Percentiles rank a stretch among this genome's conserved stretches.
Evolutionary conservation across 2,797 vertebrate genomes (phyloP).

Genomic region (Telmatherina bonti): DNA sequence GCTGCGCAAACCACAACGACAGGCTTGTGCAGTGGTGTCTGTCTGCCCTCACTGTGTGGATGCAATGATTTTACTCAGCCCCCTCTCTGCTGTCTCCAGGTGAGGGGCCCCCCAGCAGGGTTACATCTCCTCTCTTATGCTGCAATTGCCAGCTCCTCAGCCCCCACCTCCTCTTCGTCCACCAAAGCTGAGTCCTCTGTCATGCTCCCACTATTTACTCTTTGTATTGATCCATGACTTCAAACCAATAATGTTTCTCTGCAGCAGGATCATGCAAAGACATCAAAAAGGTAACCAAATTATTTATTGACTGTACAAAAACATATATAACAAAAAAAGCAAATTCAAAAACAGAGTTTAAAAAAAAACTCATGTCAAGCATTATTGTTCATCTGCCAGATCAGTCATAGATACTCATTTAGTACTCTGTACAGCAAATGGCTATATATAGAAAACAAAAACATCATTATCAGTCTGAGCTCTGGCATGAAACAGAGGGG

Average conservation of each 20-base stretch:
- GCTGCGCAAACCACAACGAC: constrained; percentile 53
- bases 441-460: constrained; percentile 83
- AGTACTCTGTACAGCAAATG: constrained; percentile 62
- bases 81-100: constrained; percentile 68
- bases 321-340: constrained; percentile 17
- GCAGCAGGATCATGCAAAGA: constrained; percentile 55
- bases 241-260: constrained; percentile 55
- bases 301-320: constrained; percentile 30
- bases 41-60: constrained; percentile 32
- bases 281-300: constrained; percentile 22
- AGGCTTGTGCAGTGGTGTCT: constrained; percentile 45
- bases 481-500: constrained; percentile 60
- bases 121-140: constrained; percentile 48
- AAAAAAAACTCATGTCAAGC: constrained; percentile 41
- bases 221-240: constrained; percentile 52
- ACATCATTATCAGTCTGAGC: constrained; percentile 79
- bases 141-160: constrained; percentile 46
- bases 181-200: constrained; percentile 33
- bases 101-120: constrained; percentile 60
- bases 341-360: constrained; percentile 19
- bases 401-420: constrained; percentile 53
- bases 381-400: constrained; percentile 52
- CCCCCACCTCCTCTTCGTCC: constrained; percentile 40
- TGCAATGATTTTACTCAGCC: constrained; percentile 54
- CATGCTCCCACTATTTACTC: constrained; percentile 48